These are phyloP conservation scores for Karalla daura DNA, from an alignment of 2,797 vertebrate species.

Conservation along the genomic window DNA sequence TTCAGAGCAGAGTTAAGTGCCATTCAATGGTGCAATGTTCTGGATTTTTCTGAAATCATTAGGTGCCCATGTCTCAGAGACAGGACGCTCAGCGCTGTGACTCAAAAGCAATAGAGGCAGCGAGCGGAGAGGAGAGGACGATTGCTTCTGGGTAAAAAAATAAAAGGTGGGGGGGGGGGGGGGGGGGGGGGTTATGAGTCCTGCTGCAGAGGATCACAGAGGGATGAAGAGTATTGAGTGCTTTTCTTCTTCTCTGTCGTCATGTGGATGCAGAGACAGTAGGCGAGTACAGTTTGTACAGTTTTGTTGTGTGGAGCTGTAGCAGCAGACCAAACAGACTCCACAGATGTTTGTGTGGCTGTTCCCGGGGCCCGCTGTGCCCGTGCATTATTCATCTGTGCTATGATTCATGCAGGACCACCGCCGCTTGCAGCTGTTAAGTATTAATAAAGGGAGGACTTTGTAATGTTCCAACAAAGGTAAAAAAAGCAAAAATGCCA, in stretches of 20 bases:
- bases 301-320: conserved; percentile 18
- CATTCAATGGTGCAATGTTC: neutral
- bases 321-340: conserved; percentile 29
- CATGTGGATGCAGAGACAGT: too few relatives aligned
- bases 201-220: neutral
- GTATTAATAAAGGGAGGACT: conserved; percentile 60
- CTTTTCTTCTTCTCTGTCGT: too few relatives aligned
- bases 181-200: too few relatives aligned
- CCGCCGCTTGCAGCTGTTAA: conserved; percentile 55
- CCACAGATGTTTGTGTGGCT: conserved; percentile 52
- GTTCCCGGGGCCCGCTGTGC: conserved; percentile 19
- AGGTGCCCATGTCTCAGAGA: neutral
- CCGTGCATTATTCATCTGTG: conserved; percentile 64
- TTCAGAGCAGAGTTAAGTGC: neutral
- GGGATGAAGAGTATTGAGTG: too few relatives aligned
- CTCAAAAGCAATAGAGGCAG: neutral
- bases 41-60: neutral
- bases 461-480: conserved; percentile 42
- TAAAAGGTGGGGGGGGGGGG: too few relatives aligned
- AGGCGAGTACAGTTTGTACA: conserved; percentile 13
- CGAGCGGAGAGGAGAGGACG: neutral
- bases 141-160: conserved; percentile 6
- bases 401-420: conserved; percentile 55
- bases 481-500: conserved; percentile 44
- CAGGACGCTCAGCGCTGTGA: neutral